phyloP scores from a whole-genome alignment of 2,888 invertebrate species.

The Cheilosia grossa region DNA sequence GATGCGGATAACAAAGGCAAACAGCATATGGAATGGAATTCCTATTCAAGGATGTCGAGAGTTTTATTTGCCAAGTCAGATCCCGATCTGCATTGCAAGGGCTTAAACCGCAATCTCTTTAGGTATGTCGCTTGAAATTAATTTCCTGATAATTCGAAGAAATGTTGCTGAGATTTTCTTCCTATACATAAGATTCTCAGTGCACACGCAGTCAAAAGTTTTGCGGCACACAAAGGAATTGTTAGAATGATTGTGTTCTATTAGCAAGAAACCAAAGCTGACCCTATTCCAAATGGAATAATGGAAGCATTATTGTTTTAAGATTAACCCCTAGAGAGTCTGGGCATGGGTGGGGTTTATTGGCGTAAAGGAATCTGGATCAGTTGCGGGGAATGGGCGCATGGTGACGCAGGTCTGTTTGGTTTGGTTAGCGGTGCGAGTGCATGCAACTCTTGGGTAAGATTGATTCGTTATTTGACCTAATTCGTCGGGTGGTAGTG shows the following conservation, averaged over 20 bases:
- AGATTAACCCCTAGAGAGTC: background rate
- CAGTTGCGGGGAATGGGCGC: constrained; percentile 6
- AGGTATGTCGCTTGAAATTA: constrained; percentile 40
- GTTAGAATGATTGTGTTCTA: constrained; percentile 43
- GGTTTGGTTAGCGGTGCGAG: background rate
- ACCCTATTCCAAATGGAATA: constrained; percentile 49
- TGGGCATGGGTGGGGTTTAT: constrained; percentile 2
- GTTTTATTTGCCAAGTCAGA: constrained; percentile 55
- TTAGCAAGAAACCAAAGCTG: constrained; percentile 27
- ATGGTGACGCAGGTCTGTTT: constrained; percentile 29
- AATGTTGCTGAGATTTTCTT: constrained; percentile 46
- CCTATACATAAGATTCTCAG: constrained; percentile 31
- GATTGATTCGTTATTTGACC: background rate
- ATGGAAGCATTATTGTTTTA: constrained; percentile 49
- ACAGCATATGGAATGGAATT: constrained; percentile 55
- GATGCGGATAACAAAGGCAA: constrained; percentile 32
- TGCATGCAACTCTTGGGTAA: background rate
- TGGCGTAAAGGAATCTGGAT: constrained; percentile 36
- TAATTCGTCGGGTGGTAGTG: constrained; percentile 1
- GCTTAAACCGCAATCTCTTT: constrained; percentile 2
- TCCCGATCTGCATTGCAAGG: constrained; percentile 34
- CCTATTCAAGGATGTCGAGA: constrained; percentile 45
- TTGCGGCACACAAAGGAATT: constrained; percentile 51
- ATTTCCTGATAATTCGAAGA: constrained; percentile 57
- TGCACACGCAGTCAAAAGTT: constrained; percentile 70